Percentiles rank a stretch among this genome's conserved stretches.
Conservation (phyloP, 1,140 invertebrate species). For the Latrodectus geometricus region DNA sequence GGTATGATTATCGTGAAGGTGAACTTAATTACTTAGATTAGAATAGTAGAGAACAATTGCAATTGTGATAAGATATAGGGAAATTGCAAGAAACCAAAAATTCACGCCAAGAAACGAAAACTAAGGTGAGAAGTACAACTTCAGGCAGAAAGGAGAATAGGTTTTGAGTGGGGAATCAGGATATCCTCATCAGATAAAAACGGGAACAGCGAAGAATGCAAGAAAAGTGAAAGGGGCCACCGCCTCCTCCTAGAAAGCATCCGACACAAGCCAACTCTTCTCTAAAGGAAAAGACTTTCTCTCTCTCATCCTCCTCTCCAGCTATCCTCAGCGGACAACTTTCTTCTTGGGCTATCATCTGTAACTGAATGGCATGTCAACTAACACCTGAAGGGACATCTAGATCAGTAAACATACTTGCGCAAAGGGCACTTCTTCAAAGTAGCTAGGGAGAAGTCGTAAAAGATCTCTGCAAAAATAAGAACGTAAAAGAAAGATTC, state of each 20-base stretch:
- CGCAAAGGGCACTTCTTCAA: not conserved
- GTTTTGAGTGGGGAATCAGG: not conserved
- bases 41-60: no score
- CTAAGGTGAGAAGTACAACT: not conserved
- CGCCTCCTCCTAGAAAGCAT: no score
- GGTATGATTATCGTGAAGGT: no score
- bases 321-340: not conserved
- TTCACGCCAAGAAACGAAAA: not conserved
- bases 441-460: no score
- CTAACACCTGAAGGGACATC: constrained; percentile 40
- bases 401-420: constrained; percentile 42
- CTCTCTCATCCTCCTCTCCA: constrained; percentile 17
- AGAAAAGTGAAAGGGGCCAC: no score
- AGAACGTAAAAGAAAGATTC: no score
- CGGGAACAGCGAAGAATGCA: no score
- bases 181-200: not conserved
- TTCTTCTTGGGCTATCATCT: constrained; percentile 43
- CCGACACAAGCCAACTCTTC: no score
- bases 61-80: no score
- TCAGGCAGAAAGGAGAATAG: not conserved
- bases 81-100: not conserved
- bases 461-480: no score
- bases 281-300: not conserved
- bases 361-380: constrained; percentile 32
- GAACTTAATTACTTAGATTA: no score